Evolutionary conservation across 2,113 vertebrate genomes (phyloP).

Genomic region (Holacanthus passer): DNA sequence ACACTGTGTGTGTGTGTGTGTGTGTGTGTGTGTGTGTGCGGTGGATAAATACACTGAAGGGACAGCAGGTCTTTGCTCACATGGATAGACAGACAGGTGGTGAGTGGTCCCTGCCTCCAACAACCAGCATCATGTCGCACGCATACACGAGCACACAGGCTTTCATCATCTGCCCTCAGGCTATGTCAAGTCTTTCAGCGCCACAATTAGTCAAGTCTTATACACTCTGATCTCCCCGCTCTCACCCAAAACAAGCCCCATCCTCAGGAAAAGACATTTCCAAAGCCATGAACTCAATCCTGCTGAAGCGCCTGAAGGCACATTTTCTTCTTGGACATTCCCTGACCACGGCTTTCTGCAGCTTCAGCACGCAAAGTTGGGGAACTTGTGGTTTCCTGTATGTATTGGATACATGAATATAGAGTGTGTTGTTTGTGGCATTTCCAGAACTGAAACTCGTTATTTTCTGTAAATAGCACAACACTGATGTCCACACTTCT

Average conservation of each 20-base stretch:
- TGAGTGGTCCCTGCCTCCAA: slow-evolving; percentile 42
- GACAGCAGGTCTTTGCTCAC: slow-evolving; percentile 65
- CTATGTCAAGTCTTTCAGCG: slow-evolving; percentile 38
- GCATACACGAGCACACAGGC: slow-evolving; percentile 30
- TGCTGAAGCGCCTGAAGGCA: slow-evolving; percentile 34
- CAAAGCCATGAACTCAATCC: slow-evolving; percentile 49
- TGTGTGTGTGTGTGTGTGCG: neutral
- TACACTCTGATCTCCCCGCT: slow-evolving; percentile 8
- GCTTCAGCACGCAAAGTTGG: neutral
- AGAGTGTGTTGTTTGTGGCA: neutral
- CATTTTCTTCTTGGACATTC: slow-evolving; percentile 11
- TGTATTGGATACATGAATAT: neutral
- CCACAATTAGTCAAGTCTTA: slow-evolving; percentile 49
- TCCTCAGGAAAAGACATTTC: slow-evolving; percentile 24
- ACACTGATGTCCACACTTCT: neutral
- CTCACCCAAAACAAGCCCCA: slow-evolving; percentile 27
- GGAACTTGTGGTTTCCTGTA: neutral
- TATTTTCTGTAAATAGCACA: neutral
- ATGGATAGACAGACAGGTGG: slow-evolving; percentile 60
- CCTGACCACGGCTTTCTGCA: slow-evolving; percentile 7
- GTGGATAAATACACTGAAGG: slow-evolving; percentile 24
- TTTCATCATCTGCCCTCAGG: slow-evolving; percentile 46
- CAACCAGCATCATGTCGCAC: slow-evolving; percentile 41
- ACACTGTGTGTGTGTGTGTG: neutral
- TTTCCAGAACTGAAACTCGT: neutral